These are phyloP conservation scores for Rhopalosiphum nymphaeae DNA, from an alignment of 2,888 invertebrate species.

Conservation along the genomic window DNA sequence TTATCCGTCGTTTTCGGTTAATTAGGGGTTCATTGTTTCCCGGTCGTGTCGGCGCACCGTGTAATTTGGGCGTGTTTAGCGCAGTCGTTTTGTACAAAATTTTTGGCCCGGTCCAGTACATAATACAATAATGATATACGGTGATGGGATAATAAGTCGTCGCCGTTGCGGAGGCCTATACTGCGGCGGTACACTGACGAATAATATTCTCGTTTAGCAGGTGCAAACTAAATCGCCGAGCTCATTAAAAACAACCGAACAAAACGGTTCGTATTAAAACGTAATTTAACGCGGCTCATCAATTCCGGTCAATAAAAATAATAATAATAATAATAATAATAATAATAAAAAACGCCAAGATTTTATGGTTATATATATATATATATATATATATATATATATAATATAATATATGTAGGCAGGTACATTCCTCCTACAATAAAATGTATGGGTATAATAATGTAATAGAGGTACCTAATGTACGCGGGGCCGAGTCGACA, in stretches of 20 bases:
- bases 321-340: slow-evolving; percentile 15
- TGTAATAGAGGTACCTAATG: slow-evolving; percentile 3
- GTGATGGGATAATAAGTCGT: slow-evolving; percentile 52
- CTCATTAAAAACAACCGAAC: slow-evolving; percentile 55
- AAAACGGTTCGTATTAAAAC: slow-evolving; percentile 52
- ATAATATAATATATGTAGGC: neutral
- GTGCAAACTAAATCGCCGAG: slow-evolving; percentile 54
- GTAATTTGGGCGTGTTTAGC: slow-evolving; percentile 62
- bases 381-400: too few species aligned
- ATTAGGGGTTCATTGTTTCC: slow-evolving; percentile 49
- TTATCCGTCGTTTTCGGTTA: slow-evolving; percentile 52
- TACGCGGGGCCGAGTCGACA: slow-evolving; percentile 16
- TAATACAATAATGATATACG: slow-evolving; percentile 2
- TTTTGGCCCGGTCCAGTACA: slow-evolving; percentile 39
- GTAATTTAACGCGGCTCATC: slow-evolving; percentile 63
- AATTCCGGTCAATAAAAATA: slow-evolving; percentile 62
- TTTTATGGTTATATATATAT: slow-evolving; percentile 9
- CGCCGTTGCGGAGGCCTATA: neutral
- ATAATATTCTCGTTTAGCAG: slow-evolving; percentile 54
- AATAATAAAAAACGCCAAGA: slow-evolving; percentile 22
- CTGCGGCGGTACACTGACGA: neutral
- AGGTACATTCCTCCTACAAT: neutral
- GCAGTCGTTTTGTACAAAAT: slow-evolving; percentile 54
- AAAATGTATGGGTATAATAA: neutral
- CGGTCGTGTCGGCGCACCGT: slow-evolving; percentile 18